Evolutionary conservation across 37 sponge, comb jelly and placozoan species (phyloP), one percentile per base, ranked within the genome.

Genomic region (Hexactinellida sp.): DNA sequence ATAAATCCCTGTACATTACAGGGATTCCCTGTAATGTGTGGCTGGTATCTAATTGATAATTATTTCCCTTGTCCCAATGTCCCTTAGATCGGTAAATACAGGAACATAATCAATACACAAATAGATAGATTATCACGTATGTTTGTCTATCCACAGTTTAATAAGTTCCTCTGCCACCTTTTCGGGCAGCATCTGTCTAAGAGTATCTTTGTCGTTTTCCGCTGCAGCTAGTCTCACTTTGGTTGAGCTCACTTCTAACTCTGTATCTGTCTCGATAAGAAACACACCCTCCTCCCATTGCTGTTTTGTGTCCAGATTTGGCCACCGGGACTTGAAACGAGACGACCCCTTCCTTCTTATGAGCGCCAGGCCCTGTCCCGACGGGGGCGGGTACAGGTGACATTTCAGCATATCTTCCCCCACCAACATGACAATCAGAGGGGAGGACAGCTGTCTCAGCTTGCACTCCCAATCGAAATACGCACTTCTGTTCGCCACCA

Each of bases 221-320:
- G 30, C 76, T 21, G 76, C 76, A 25, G 76, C 76, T 32, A 63
- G 76, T 10, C 76, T 7, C 13, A 63, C 34, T 32, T 28, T 23
- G 30, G 76, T 63, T 3, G 76, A 63, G 76, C 76, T 63, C 34
- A 63, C 76, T 63, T 63, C 76, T n/a, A 63, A 63, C 34, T 63
- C 76, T 63, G 3, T n/a, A 5, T 63, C 76, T 28, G 76, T n/a
- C 76, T 63, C 76, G 30, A 63, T n/a, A 32, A 63, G 76, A 28
- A 63, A 63, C 13, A 63, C 76, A 1, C 13, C 5, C 13, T 63
- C 76, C 5, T 63, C 34, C 76, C 76, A 63, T 63, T 63, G 76
- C 76, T 63, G 76, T n/a, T 28, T 63, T n/a, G 5, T 23, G 76
- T 63, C 76, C 13, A 63, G 76, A 3, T 63, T 10, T 21, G 76